Percentiles rank a stretch among this genome's conserved stretches.
Evolutionary conservation across 2,888 invertebrate genomes (phyloP).

Genomic region (Andrena marginata): DNA sequence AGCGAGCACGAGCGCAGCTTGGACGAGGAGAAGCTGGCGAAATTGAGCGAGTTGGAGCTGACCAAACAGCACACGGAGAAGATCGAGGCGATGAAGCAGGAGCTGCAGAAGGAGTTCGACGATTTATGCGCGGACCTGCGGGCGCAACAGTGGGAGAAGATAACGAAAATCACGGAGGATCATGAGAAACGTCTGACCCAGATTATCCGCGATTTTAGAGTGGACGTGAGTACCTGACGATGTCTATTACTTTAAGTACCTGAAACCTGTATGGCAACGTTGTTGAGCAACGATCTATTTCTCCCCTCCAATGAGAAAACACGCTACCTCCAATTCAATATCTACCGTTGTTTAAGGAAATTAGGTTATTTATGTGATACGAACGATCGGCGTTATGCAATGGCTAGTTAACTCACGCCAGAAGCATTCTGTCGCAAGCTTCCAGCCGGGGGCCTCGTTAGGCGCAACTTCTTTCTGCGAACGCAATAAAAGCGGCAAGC

Average conservation of each 20-base stretch:
- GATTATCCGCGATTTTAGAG: slow-evolving; percentile 86
- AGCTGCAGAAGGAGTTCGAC: slow-evolving; percentile 82
- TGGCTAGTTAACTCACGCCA: slow-evolving; percentile 28
- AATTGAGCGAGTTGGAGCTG: slow-evolving; percentile 78
- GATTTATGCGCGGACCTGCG: slow-evolving; percentile 79
- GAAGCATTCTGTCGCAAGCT: slow-evolving; percentile 20
- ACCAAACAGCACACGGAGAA: slow-evolving; percentile 86
- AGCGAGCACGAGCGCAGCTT: slow-evolving; percentile 86
- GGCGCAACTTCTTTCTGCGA: slow-evolving; percentile 25
- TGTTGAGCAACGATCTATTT: neutral
- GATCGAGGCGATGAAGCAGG: slow-evolving; percentile 87
- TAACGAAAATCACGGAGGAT: slow-evolving; percentile 83
- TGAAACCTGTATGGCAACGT: neutral
- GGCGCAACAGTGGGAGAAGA: slow-evolving; percentile 79
- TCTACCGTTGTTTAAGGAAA: slow-evolving; percentile 20
- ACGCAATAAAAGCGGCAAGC: neutral
- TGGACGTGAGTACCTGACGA: slow-evolving; percentile 86
- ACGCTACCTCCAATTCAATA: neutral
- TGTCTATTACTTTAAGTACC: slow-evolving; percentile 37
- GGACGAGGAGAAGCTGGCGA: slow-evolving; percentile 79
- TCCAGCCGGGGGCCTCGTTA: slow-evolving; percentile 20
- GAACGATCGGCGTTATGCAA: slow-evolving; percentile 33
- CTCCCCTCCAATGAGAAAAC: neutral
- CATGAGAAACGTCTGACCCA: slow-evolving; percentile 82
- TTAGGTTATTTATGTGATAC: slow-evolving; percentile 21